Evolutionary conservation across 2,888 invertebrate species (phyloP).

Genomic region (Xestobium rufovillosum): DNA sequence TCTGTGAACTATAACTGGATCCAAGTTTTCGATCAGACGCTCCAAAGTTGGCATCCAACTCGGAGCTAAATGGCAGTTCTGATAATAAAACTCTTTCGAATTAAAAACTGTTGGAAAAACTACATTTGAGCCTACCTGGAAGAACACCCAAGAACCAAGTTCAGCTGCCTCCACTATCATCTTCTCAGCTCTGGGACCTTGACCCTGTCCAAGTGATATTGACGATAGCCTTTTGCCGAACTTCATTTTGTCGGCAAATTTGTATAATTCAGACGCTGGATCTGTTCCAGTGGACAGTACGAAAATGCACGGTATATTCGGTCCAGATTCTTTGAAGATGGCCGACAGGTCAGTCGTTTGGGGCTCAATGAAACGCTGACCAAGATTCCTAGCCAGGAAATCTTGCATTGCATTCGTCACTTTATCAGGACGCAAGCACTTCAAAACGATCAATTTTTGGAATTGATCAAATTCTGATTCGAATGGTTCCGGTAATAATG

Average conservation of each 20-base stretch:
- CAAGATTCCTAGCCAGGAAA: constrained; percentile 62
- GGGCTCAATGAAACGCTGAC: constrained; percentile 74
- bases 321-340: constrained; percentile 73
- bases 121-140: constrained; percentile 50
- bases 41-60: constrained; percentile 86
- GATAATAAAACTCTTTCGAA: constrained; percentile 27
- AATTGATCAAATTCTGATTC: constrained; percentile 57
- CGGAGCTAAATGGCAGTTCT: constrained; percentile 86
- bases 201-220: constrained; percentile 85
- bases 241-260: constrained; percentile 76
- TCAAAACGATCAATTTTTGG: constrained; percentile 69
- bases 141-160: constrained; percentile 81
- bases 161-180: constrained; percentile 68
- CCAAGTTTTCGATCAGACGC: constrained; percentile 67
- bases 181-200: constrained; percentile 74
- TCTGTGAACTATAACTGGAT: constrained; percentile 62
- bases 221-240: constrained; percentile 68
- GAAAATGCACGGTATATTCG: constrained; percentile 69
- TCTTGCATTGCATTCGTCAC: constrained; percentile 73
- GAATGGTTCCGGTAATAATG: constrained; percentile 59
- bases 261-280: constrained; percentile 72
- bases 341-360: constrained; percentile 77
- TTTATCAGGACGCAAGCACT: constrained; percentile 78
- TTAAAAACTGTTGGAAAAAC: background rate
- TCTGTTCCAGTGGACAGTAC: constrained; percentile 87